These are phyloP conservation scores for Eupithecia subumbrata DNA, from an alignment of 2,888 invertebrate genomes.

Conservation along the genomic window DNA sequence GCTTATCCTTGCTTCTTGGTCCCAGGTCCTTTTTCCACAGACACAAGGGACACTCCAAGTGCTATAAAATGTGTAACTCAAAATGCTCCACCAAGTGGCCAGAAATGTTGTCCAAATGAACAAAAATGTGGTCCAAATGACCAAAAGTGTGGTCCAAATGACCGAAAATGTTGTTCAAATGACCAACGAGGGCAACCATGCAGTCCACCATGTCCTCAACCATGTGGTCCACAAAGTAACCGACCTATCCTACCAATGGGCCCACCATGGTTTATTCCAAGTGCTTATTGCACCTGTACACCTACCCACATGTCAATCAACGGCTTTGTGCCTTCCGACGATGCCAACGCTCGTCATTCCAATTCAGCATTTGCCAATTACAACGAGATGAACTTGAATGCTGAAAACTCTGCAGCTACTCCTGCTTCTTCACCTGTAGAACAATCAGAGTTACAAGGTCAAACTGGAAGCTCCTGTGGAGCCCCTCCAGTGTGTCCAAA, in stretches of 20 bases:
- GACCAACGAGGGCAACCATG: not conserved
- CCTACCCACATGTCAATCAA: not conserved
- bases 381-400: not conserved
- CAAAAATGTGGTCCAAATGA: not conserved
- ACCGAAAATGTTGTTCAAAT: not conserved
- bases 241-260: not conserved
- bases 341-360: not conserved
- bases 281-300: not conserved
- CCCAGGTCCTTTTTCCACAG: not conserved
- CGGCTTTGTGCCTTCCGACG: not conserved
- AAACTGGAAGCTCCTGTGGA: not conserved
- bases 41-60: not conserved
- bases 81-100: not conserved
- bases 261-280: not conserved
- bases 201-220: not conserved
- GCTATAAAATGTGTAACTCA: not conserved
- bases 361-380: not conserved
- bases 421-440: not conserved
- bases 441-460: not conserved
- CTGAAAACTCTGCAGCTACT: not conserved
- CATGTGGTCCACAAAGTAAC: not conserved
- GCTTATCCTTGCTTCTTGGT: not conserved
- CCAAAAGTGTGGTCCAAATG: not conserved
- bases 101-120: not conserved
- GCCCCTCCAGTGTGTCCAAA: not conserved